Percentiles rank a stretch among this genome's conserved stretches.
These are phyloP conservation scores for Drosophila takahashii DNA, from an alignment of 1,140 invertebrate species.

Conservation along the genomic window DNA sequence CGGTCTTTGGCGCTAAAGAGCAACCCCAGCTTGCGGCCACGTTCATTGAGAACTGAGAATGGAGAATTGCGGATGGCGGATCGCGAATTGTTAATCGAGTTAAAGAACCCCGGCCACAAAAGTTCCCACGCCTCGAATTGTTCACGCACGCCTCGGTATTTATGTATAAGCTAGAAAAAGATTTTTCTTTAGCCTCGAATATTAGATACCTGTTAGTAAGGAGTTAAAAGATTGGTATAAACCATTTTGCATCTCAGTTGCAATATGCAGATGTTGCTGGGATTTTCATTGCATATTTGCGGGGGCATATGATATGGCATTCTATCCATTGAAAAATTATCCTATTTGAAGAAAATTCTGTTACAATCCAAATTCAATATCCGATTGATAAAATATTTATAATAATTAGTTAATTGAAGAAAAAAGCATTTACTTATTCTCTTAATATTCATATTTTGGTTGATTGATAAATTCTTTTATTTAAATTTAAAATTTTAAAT, in stretches of 20 bases:
- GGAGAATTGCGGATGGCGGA: constrained; percentile 19
- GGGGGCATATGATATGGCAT: not conserved
- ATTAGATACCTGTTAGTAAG: constrained; percentile 3
- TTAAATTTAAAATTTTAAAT: no score
- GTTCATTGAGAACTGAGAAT: constrained; percentile 50
- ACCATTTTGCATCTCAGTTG: not conserved
- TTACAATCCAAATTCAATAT: no score
- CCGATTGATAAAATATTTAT: no score
- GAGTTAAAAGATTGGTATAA: not conserved
- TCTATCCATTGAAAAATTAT: no score
- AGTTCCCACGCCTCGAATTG: constrained; percentile 73
- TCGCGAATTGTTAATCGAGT: constrained; percentile 28
- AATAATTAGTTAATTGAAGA: no score
- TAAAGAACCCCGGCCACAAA: constrained; percentile 22
- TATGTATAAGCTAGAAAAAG: not conserved
- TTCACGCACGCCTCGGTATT: constrained; percentile 57
- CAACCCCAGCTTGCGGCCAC: constrained; percentile 43
- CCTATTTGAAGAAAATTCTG: no score
- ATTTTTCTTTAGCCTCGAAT: not conserved
- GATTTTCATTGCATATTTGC: constrained; percentile 1
- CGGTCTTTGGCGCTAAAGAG: constrained; percentile 42
- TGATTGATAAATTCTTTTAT: no score
- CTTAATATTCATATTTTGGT: no score
- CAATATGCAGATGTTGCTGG: not conserved
- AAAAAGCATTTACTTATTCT: no score